Conservation (phyloP, 1,140 invertebrate genomes). For the Dreissena rostriformis region DNA sequence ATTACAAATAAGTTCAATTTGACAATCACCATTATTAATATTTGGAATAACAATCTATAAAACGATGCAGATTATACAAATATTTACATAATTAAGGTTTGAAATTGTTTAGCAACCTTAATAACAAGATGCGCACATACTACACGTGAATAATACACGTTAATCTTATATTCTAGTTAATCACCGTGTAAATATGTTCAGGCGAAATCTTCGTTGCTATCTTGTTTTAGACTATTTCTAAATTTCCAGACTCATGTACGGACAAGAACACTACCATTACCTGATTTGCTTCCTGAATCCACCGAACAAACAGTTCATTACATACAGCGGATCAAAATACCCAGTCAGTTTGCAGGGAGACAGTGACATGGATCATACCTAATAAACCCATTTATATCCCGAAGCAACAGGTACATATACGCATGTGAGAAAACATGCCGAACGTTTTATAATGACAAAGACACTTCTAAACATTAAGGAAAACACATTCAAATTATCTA, state of each 20-base stretch:
- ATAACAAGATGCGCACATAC: no score
- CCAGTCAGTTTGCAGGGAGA: conserved; percentile 79
- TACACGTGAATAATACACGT: no score
- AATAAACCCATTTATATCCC: conserved; percentile 80
- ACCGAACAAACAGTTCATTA: conserved; percentile 78
- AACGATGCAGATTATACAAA: no score
- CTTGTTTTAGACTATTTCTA: neutral
- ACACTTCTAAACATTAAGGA: neutral
- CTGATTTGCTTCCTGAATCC: conserved; percentile 69
- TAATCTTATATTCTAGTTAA: no score
- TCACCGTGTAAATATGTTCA: no score
- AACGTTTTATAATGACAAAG: neutral
- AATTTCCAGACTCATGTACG: conserved; percentile 61
- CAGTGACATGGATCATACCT: conserved; percentile 80
- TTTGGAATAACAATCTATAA: no score
- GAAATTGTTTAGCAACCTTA: no score
- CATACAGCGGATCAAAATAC: conserved; percentile 80
- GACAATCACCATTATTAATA: no score
- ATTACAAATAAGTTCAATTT: no score
- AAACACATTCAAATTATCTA: neutral
- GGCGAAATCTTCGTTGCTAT: no score
- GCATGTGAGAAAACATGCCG: neutral
- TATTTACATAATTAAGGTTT: no score
- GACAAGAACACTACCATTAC: conserved; percentile 59
- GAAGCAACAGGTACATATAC: conserved; percentile 74